These are phyloP conservation scores for Rutilus rutilus DNA, from an alignment of 2,113 vertebrate species.

Conservation along the genomic window DNA sequence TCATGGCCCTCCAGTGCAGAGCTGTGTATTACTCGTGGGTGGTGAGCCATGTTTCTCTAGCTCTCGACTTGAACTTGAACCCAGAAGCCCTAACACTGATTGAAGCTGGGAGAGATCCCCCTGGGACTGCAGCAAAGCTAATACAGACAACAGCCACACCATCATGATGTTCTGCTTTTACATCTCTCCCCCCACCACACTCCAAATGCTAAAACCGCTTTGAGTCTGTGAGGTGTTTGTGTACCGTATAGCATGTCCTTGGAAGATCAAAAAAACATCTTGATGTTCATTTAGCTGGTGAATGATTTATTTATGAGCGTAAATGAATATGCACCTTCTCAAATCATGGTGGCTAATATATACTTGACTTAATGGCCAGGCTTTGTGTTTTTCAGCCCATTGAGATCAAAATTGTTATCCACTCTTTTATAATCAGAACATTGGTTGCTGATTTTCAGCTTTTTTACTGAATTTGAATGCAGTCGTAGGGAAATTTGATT, in stretches of 20 bases:
- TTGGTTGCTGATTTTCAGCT: not conserved
- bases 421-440: not conserved
- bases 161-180: slow-evolving; percentile 5
- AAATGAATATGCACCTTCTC: slow-evolving; percentile 1
- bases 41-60: slow-evolving; percentile 83
- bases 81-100: slow-evolving; percentile 80
- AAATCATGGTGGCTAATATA: not conserved
- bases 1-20: slow-evolving; percentile 43
- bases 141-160: slow-evolving; percentile 46
- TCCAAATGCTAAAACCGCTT: not conserved
- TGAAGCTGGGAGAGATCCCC: slow-evolving; percentile 95
- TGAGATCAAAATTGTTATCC: not conserved
- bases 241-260: not conserved
- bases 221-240: not conserved
- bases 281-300: not conserved
- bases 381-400: not conserved
- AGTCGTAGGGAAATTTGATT: not conserved
- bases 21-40: slow-evolving; percentile 39
- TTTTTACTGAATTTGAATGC: not conserved
- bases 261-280: slow-evolving; percentile 24
- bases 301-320: slow-evolving; percentile 17
- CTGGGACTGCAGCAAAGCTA: slow-evolving; percentile 76
- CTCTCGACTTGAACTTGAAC: slow-evolving; percentile 96
- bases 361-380: not conserved
- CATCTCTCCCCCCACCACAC: slow-evolving; percentile 7